Evolutionary conservation across 1,140 invertebrate species (phyloP).

Genomic region (Schlechtendalia chinensis): DNA sequence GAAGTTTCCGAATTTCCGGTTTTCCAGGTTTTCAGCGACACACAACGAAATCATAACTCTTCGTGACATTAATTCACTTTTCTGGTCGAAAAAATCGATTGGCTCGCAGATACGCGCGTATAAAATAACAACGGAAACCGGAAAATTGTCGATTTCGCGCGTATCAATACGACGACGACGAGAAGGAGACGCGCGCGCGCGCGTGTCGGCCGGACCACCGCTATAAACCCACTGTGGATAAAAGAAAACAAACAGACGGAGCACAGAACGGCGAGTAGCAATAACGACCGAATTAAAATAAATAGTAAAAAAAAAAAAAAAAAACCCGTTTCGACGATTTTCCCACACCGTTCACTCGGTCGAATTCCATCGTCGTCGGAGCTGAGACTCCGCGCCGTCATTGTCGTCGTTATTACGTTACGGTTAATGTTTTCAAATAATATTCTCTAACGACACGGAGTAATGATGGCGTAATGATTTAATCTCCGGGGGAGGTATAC

Average conservation of each 20-base stretch:
- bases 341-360: slow-evolving; percentile 47
- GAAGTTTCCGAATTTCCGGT: no score
- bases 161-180: no score
- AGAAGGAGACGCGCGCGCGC: not conserved
- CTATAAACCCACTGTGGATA: not conserved
- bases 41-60: not conserved
- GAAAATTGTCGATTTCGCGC: not conserved
- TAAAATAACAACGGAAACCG: not conserved
- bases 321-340: slow-evolving; percentile 4
- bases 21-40: no score
- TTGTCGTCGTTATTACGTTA: slow-evolving; percentile 31
- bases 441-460: not conserved
- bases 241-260: not conserved
- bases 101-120: no score
- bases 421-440: slow-evolving; percentile 47
- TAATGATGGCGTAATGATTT: slow-evolving; percentile 49
- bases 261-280: no score
- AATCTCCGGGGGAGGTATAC: slow-evolving; percentile 13
- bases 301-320: not conserved
- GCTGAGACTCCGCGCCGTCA: not conserved
- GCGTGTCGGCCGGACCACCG: slow-evolving; percentile 7
- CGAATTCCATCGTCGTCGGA: slow-evolving; percentile 11
- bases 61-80: no score
- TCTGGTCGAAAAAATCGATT: no score
- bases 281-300: slow-evolving; percentile 23